Percentiles rank a stretch among this genome's conserved stretches.
Conservation (phyloP, 2,113 vertebrate species). For the Rhinogobius similis region DNA sequence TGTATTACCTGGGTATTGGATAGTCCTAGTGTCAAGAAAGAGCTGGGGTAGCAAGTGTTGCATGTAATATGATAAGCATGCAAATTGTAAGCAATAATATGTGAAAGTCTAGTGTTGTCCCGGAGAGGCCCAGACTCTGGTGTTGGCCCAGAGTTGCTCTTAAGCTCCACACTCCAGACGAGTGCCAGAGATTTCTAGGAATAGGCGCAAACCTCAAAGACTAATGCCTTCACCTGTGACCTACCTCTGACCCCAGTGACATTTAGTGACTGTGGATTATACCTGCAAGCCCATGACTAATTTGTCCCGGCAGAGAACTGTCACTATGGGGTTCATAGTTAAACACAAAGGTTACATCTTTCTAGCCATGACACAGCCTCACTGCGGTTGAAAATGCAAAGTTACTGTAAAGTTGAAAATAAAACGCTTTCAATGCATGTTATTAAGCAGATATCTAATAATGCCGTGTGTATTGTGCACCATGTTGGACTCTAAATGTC, state of each 20-base stretch:
- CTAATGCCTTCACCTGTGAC: background rate
- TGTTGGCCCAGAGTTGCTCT: background rate
- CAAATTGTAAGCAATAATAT: conserved; percentile 45
- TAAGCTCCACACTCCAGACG: background rate
- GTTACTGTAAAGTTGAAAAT: background rate
- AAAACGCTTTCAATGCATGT: no score
- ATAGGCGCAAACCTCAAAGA: background rate
- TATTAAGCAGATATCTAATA: no score
- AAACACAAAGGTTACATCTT: background rate
- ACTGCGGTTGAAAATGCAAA: background rate
- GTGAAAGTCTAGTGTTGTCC: conserved; percentile 36
- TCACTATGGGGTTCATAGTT: background rate
- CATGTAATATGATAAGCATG: no score
- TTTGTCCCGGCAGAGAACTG: conserved; percentile 8
- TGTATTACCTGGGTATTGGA: no score
- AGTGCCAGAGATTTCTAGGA: background rate
- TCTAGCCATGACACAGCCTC: conserved; percentile 9
- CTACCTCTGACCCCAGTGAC: background rate
- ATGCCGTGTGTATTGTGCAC: no score
- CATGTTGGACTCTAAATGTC: no score
- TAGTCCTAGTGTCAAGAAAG: no score
- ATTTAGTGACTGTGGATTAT: conserved; percentile 14
- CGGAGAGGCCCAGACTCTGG: background rate
- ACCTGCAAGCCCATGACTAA: conserved; percentile 17
- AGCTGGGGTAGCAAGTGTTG: no score